phyloP scores from a whole-genome alignment of 2,113 vertebrate species.

The Petroica traversi region DNA sequence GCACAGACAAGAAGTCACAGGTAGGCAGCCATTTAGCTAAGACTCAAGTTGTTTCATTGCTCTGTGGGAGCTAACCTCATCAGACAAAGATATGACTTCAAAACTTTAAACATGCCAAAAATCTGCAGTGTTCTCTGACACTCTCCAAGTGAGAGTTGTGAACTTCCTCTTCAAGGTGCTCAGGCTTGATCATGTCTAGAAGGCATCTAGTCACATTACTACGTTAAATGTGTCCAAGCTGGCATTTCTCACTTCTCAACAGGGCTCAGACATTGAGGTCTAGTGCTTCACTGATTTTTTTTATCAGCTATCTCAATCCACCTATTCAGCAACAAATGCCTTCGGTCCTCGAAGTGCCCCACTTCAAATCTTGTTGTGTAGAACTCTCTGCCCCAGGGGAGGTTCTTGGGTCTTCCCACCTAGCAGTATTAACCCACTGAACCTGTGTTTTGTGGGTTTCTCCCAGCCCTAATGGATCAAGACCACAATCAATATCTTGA shows the following conservation, averaged over 20 bases:
- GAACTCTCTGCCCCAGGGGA: no score
- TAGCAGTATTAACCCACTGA: background rate
- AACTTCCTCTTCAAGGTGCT: background rate
- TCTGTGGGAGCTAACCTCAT: background rate
- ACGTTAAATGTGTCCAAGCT: background rate
- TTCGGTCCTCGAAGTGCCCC: rapidly evolving
- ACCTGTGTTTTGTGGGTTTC: rapidly evolving
- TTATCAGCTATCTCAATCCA: background rate
- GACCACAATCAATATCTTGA: background rate
- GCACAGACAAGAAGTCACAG: background rate
- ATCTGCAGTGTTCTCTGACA: background rate
- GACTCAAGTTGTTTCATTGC: background rate
- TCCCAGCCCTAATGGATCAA: background rate
- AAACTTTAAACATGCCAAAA: background rate
- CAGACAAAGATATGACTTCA: background rate
- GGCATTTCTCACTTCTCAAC: background rate
- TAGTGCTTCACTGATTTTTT: background rate
- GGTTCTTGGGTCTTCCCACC: background rate
- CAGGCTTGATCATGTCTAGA: background rate
- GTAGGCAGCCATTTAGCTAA: background rate
- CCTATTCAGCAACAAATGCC: background rate
- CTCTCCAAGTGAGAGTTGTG: background rate
- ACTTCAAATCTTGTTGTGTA: no score
- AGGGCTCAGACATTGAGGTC: background rate
- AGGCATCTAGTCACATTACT: background rate